A percentile compares a stretch with the other conserved stretches of the same genome.
phyloP scores from a whole-genome alignment of 2,797 vertebrate species.

The Scolopax rusticola region DNA sequence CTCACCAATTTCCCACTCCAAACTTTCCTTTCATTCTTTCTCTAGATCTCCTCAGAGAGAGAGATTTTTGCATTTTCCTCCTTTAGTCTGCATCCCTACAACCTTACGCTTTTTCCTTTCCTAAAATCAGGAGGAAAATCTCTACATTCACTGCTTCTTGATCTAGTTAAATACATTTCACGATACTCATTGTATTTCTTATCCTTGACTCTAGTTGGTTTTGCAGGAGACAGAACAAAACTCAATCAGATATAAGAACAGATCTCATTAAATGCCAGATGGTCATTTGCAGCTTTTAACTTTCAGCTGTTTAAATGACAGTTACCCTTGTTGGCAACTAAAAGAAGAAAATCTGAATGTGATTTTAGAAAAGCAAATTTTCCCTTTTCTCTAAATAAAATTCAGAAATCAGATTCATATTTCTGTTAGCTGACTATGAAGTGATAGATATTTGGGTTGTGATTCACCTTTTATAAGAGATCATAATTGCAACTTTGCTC shows the following conservation, averaged over 20 bases:
- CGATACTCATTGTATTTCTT: not conserved
- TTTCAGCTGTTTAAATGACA: not conserved
- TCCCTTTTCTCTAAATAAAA: not conserved
- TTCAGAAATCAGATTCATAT: not conserved
- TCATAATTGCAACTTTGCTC: not conserved
- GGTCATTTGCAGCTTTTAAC: not conserved
- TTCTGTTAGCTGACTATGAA: not conserved
- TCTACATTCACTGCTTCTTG: not conserved
- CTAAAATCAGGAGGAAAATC: not conserved
- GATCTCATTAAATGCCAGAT: not conserved
- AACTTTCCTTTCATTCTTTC: not conserved
- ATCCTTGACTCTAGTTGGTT: not conserved
- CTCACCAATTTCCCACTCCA: not conserved
- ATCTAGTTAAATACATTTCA: not conserved
- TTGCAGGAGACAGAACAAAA: not conserved
- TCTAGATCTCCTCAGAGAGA: not conserved
- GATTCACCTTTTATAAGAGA: not conserved
- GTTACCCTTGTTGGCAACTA: not conserved
- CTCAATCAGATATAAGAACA: not conserved
- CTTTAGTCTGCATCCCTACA: not conserved
- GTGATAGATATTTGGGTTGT: not conserved
- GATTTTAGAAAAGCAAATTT: not conserved
- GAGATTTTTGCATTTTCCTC: not conserved
- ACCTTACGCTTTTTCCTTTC: not conserved
- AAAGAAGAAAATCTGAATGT: not conserved